Evolutionary conservation across 1,140 invertebrate genomes (phyloP), one percentile per base, ranked within the genome.

Genomic region (Homalodisca vitripennis): DNA sequence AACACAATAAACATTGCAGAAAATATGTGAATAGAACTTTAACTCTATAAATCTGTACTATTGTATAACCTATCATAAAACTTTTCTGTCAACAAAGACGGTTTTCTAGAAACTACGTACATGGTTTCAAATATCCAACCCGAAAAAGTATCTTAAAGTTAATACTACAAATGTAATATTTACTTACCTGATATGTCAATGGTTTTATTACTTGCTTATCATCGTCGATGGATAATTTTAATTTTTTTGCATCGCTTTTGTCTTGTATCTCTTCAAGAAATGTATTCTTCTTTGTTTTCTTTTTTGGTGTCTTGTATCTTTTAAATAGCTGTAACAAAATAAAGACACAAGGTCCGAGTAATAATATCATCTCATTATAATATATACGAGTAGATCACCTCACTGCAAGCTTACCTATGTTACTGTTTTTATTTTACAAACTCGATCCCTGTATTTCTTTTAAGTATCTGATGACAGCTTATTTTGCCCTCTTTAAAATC

Each of bases 231-330:
- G 3, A 20, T 3, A 22, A 6, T 20, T 3, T 3, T 10, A 20
- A 51, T 51, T 51, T 51, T 22, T 51, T 51, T 3, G 22, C 17
- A 3, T 51, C 22, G 6, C 48, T 20, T n/a, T 51, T 51, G n/a
- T 20, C n/a, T 22, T 51, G 48, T 3, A 20, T 51, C 3, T 51
- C 48, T 51, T 51, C 48, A 12, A 51, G 22, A 22, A 51, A 51
- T 10, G 48, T 20, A n/a, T 20, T 51, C n/a, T 51, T 51, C 6
- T 20, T 20, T 10, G 48, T 6, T 41, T 41, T 51, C 48, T 51
- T 51, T 22, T 51, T 51, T 3, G n/a, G 48, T 51, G 17, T 51
- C 22, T 51, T 51, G 48, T 51, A 22, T 51, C 22, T 51, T 51
- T 20, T 51, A 22, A 51, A 51, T 14, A 51, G 48, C 48, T 51